Evolutionary conservation across 2,797 vertebrate genomes (phyloP), one percentile per base, ranked within the genome.

Genomic region (Philypnodon macrostomus): DNA sequence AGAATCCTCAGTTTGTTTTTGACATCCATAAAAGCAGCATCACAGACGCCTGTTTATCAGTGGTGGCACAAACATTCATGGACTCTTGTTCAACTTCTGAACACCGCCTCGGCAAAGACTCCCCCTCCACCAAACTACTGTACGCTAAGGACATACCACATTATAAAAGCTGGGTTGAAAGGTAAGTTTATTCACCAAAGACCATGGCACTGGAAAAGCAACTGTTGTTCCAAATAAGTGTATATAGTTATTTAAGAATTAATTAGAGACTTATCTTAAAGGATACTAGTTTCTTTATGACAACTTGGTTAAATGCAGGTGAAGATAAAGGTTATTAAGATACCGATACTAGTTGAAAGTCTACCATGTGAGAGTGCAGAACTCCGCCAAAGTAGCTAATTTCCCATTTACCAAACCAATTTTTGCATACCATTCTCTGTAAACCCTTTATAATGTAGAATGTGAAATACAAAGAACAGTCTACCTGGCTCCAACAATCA

Each of bases 11-110:
- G 90, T 98, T 97, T 0, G 95, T 98, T 38, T 98, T 98, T 2
- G 95, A 98, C 79, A 98, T 98, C 77, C 95, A 98, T 72, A 98
- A 98, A 73, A 93, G 88, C 84, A 98, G 95, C 86, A 96, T 97
- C 82, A 97, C 96, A 0, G 95, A 98, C 0, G 95, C 95, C 65
- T 98, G 95, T 64, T 91, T 98, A 13, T 98, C 95, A 0, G 95
- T 98, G 3, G 95, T 98, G 85, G 95, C 95, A 7, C 95, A 98
- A 81, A 98, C 95, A 26, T 98, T 98, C 73, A 98, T 98, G 95
- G 95, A 98, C 46, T 98, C 95, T 1, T 98, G 95, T 47, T 98
- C 95, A 11, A 98, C 95, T 0, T 96, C 95, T 0, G 95, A 98
- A 67, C 95, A 97, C 45, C 93, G 95, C 1, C 90, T 97, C 65